Percentiles rank a stretch among this genome's conserved stretches.
phyloP scores from a whole-genome alignment of 2,888 invertebrate species.

The Erebia ligea region DNA sequence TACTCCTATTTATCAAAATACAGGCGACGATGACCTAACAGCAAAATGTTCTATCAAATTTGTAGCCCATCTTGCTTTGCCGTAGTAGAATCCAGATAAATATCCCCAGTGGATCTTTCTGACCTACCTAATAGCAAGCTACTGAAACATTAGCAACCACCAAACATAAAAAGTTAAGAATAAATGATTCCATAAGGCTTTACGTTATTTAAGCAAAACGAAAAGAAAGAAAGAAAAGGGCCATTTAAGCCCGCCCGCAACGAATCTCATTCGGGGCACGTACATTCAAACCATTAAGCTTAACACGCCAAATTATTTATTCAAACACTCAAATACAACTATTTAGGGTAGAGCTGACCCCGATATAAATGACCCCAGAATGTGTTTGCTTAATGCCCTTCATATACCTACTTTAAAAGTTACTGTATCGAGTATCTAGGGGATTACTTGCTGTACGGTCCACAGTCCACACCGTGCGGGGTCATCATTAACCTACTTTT shows the following conservation, averaged over 20 bases:
- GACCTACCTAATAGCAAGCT: background rate
- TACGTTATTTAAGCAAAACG: constrained; percentile 22
- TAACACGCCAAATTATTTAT: constrained; percentile 54
- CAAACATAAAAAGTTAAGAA: background rate
- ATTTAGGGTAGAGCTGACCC: constrained; percentile 46
- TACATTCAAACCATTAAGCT: constrained; percentile 46
- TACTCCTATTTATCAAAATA: too few relatives aligned
- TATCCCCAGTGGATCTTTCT: background rate
- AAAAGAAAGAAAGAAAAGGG: constrained; percentile 22
- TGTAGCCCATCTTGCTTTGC: too few relatives aligned
- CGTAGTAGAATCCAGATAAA: background rate
- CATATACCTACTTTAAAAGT: background rate
- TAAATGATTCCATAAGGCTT: constrained; percentile 1
- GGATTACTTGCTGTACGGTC: background rate
- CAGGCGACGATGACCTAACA: too few relatives aligned
- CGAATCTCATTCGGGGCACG: constrained; percentile 45
- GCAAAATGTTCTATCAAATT: too few relatives aligned
- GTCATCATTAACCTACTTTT: too few relatives aligned
- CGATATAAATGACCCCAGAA: constrained; percentile 16
- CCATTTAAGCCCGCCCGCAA: constrained; percentile 23
- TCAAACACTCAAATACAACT: constrained; percentile 49
- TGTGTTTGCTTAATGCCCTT: constrained; percentile 10
- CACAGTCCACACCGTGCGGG: background rate
- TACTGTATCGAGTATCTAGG: background rate
- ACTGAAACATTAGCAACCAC: background rate